phyloP scores from a whole-genome alignment of 2,113 vertebrate genomes.

The Syngnathus typhle region DNA sequence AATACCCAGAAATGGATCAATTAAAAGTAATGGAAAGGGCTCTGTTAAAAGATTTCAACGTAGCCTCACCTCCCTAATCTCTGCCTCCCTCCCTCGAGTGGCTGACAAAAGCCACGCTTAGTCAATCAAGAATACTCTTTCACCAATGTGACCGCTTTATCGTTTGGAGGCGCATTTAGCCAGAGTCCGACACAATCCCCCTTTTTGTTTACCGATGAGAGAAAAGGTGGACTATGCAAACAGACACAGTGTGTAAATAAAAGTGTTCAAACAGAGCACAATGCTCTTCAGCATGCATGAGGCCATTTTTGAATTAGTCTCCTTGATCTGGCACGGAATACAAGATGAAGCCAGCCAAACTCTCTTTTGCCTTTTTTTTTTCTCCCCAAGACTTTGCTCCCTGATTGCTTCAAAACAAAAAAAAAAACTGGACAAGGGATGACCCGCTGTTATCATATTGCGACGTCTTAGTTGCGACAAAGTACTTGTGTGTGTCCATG shows the following conservation, averaged over 20 bases:
- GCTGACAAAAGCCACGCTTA: background rate
- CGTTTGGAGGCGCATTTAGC: background rate
- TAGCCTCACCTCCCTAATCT: too few species aligned
- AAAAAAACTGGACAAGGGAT: constrained; percentile 6
- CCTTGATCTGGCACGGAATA: constrained; percentile 58
- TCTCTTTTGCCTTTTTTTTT: constrained; percentile 33
- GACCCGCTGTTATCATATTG: constrained; percentile 15
- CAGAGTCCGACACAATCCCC: background rate
- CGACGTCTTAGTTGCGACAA: too few species aligned
- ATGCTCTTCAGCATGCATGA: constrained; percentile 58
- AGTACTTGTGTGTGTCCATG: background rate
- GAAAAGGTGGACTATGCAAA: constrained; percentile 10
- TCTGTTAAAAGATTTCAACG: too few species aligned
- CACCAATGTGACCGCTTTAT: background rate
- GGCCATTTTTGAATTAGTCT: constrained; percentile 59
- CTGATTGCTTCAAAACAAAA: background rate
- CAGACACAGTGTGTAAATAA: constrained; percentile 53
- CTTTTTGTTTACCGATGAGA: background rate
- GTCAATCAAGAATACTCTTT: background rate
- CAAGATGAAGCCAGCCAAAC: constrained; percentile 50
- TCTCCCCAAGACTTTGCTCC: constrained; percentile 4
- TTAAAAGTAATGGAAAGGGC: too few species aligned
- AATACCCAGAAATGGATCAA: too few species aligned
- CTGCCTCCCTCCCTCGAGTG: too few species aligned
- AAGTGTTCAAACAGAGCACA: constrained; percentile 53